phyloP scores from a whole-genome alignment of 2,797 vertebrate genomes.

The Anguilla megastoma region DNA sequence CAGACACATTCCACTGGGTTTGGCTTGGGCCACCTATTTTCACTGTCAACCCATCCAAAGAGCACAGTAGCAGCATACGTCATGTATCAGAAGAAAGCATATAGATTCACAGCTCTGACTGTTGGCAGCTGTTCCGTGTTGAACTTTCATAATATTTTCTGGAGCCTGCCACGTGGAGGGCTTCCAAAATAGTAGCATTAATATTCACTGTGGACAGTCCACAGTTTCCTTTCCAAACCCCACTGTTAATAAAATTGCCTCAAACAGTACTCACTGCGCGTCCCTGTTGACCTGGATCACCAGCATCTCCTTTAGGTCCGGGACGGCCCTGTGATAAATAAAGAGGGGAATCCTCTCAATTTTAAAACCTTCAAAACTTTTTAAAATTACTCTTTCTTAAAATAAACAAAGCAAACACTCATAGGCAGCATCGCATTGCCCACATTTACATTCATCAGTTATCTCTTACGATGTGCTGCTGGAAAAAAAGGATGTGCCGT shows the following conservation, averaged over 20 bases:
- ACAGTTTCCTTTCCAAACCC: slow-evolving; percentile 63
- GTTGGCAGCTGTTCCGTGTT: background rate
- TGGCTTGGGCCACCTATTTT: background rate
- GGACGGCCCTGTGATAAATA: slow-evolving; percentile 81
- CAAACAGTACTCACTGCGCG: slow-evolving; percentile 77
- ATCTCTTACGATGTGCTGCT: background rate
- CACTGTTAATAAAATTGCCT: slow-evolving; percentile 52
- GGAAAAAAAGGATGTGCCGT: background rate
- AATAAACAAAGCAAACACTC: slow-evolving; percentile 18
- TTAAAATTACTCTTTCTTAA: background rate
- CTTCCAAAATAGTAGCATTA: slow-evolving; percentile 61
- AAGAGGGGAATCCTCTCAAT: slow-evolving; percentile 4
- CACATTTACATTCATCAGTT: background rate
- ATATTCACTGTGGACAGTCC: slow-evolving; percentile 52
- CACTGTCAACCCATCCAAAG: background rate
- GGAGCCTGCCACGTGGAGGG: slow-evolving; percentile 54
- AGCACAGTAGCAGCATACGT: background rate
- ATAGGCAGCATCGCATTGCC: background rate
- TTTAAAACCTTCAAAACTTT: background rate
- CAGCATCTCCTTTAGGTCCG: slow-evolving; percentile 93
- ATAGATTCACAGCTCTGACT: background rate
- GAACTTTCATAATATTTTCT: slow-evolving; percentile 66
- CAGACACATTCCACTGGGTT: background rate
- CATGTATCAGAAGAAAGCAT: background rate
- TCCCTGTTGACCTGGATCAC: slow-evolving; percentile 85